phyloP scores from a whole-genome alignment of 2,888 invertebrate species.

The Ochropleura plecta region DNA sequence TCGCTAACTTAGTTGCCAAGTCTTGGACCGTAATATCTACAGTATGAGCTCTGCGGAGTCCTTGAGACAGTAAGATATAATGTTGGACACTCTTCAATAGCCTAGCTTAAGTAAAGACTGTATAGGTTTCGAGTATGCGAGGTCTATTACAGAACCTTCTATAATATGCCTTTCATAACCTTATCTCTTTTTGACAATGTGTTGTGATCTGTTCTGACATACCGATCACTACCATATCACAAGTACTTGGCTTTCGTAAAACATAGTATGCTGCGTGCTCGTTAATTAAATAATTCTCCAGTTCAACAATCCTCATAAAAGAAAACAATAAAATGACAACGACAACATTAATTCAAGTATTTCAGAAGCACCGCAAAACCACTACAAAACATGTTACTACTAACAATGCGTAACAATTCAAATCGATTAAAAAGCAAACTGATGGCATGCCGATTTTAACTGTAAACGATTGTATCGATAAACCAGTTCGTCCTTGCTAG shows the following conservation, averaged over 20 bases:
- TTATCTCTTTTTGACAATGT: too few species aligned
- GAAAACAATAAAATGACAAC: too few species aligned
- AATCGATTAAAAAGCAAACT: slow-evolving; percentile 54
- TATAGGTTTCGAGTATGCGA: background rate
- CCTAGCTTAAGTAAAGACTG: background rate
- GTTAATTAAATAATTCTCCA: background rate
- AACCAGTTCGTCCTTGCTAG: slow-evolving; percentile 65
- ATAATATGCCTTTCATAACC: too few species aligned
- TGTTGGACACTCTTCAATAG: slow-evolving; percentile 14
- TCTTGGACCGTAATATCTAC: slow-evolving; percentile 24
- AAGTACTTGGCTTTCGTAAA: background rate
- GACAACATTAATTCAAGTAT: background rate
- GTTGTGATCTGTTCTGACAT: background rate
- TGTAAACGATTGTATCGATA: slow-evolving; percentile 59
- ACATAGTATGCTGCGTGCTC: background rate
- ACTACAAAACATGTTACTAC: slow-evolving; percentile 6
- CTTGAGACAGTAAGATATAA: slow-evolving; percentile 13
- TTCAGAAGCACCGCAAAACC: slow-evolving; percentile 21
- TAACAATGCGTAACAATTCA: slow-evolving; percentile 24
- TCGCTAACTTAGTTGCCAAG: slow-evolving; percentile 38
- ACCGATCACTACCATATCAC: background rate
- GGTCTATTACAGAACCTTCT: background rate
- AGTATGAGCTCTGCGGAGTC: slow-evolving; percentile 1
- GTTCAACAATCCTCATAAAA: background rate
- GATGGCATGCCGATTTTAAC: slow-evolving; percentile 55